Conservation (phyloP, 2,888 invertebrate species). For the Drosophila quinaria region DNA sequence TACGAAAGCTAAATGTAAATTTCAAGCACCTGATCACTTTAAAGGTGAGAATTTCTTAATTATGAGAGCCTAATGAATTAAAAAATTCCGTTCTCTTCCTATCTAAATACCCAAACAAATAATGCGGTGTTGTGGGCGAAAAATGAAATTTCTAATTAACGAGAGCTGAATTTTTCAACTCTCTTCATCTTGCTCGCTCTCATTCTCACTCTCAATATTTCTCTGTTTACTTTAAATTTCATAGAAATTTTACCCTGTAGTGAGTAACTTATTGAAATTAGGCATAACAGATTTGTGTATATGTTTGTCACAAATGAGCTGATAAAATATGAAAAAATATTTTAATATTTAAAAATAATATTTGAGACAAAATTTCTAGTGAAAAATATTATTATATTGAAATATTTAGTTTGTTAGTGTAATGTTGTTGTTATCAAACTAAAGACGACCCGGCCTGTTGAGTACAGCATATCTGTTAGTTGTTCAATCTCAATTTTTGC, state of each 20-base stretch:
- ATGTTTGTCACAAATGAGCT: background rate
- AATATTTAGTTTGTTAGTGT: no score
- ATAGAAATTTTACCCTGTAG: constrained; percentile 14
- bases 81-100: background rate
- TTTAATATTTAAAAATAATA: no score
- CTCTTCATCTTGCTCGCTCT: background rate
- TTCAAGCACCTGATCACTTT: background rate
- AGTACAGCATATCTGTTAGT: background rate
- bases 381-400: no score
- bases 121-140: background rate
- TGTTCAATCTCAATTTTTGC: constrained; percentile 6
- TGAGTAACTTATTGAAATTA: background rate
- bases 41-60: background rate
- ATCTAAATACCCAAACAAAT: background rate
- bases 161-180: constrained; percentile 14
- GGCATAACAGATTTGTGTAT: background rate
- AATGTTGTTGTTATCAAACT: no score
- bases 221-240: constrained; percentile 19
- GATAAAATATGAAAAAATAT: no score
- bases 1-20: no score
- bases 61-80: background rate
- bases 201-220: background rate
- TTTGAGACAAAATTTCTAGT: no score
- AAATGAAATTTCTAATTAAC: constrained; percentile 34
- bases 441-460: no score